Conservation (phyloP, 2,888 invertebrate genomes). For the Psococerastis gibbosa region DNA sequence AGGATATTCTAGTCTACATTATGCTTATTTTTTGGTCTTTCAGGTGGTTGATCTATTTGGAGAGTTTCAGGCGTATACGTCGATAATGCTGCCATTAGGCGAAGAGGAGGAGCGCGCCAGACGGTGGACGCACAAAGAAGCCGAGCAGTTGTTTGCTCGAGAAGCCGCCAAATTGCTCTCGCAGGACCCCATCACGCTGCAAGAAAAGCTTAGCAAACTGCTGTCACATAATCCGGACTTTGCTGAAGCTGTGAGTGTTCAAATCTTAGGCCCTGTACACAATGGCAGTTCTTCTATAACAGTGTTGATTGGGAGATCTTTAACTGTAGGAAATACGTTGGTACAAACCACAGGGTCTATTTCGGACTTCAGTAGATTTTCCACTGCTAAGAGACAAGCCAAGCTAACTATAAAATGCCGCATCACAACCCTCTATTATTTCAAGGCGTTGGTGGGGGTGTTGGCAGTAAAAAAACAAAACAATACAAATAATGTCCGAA, state of each 20-base stretch:
- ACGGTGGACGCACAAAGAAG: constrained; percentile 72
- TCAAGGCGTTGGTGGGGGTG: too few relatives aligned
- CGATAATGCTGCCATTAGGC: background rate
- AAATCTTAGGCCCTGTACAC: too few relatives aligned
- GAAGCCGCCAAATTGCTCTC: constrained; percentile 69
- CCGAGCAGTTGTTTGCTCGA: constrained; percentile 72
- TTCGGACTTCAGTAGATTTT: too few relatives aligned
- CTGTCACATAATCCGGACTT: constrained; percentile 58
- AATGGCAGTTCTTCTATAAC: too few relatives aligned
- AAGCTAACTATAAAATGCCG: too few relatives aligned
- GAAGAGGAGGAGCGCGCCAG: constrained; percentile 32
- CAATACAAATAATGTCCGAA: too few relatives aligned
- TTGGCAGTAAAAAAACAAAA: too few relatives aligned
- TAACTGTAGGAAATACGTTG: too few relatives aligned
- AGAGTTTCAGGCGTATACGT: background rate
- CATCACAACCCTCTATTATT: too few relatives aligned
- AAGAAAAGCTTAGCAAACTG: constrained; percentile 50
- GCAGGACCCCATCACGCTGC: constrained; percentile 52
- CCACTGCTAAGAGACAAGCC: too few relatives aligned
- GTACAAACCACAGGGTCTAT: too few relatives aligned
- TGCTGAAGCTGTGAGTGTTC: constrained; percentile 64
- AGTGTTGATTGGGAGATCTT: too few relatives aligned
- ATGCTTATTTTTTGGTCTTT: background rate
- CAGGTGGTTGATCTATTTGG: constrained; percentile 1
- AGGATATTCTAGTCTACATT: background rate